phyloP scores from a whole-genome alignment of 2,113 vertebrate genomes.

The Eurystomus gularis region DNA sequence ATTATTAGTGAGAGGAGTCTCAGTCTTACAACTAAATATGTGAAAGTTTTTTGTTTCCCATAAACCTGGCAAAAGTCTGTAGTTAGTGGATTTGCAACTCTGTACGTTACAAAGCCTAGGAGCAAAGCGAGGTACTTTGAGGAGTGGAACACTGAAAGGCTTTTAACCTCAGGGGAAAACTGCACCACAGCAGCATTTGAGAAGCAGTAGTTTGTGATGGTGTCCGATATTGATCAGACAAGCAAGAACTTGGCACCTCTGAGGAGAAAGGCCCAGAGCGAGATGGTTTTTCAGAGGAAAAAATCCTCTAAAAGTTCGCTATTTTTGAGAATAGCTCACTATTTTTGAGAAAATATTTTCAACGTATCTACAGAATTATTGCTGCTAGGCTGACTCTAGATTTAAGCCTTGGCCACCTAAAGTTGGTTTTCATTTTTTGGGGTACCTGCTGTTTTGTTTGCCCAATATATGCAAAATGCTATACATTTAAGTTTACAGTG shows the following conservation, averaged over 20 bases:
- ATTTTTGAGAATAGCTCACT: background rate
- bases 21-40: background rate
- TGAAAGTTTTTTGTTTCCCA: background rate
- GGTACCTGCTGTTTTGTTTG: background rate
- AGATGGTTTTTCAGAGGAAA: background rate
- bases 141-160: background rate
- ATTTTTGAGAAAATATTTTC: background rate
- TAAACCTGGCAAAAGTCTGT: background rate
- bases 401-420: background rate
- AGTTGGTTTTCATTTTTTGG: background rate
- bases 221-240: background rate
- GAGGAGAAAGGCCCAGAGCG: background rate
- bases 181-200: accelerated
- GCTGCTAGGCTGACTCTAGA: background rate
- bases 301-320: background rate
- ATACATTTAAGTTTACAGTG: background rate
- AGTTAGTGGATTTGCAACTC: background rate
- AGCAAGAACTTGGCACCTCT: background rate
- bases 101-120: background rate
- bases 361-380: background rate
- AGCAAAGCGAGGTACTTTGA: background rate
- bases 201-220: background rate
- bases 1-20: background rate
- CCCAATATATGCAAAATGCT: background rate
- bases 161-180: background rate